Evolutionary conservation across 2,113 vertebrate species (phyloP), one percentile per base, ranked within the genome.

Genomic region (Coregonus clupeaformis): DNA sequence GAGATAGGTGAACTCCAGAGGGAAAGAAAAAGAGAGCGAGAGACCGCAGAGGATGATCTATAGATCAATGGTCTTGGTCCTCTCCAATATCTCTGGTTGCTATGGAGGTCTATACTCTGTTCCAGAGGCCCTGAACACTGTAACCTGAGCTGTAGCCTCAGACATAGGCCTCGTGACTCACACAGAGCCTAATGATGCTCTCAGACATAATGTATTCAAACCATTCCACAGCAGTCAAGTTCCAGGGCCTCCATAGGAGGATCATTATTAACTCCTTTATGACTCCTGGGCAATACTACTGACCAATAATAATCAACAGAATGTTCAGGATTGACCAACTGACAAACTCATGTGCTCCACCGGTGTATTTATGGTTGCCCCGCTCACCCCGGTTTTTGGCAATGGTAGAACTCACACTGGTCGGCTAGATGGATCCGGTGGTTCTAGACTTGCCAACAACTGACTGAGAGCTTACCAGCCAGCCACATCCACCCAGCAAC

Each of bases 361-460:
- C 7, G 22, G 2, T 27, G 42, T 36, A 13, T 57, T 52, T 24
- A 16, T 27, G 49, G 57, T 9, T 6, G 24, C 64, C 27, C 32
- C n/a, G 70, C 85, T 88, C 83, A 72, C 79, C 79, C 84, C 93
- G 84, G 77, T 90, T 70, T 95, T 95, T 95, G 94, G 94, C 94
- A 95, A 95, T 95, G 94, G 94, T 95, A 95, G 94, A 95, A 95
- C 94, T 95, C 94, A 95, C 94, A 95, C 94, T 95, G 94, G 94
- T 94, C 93, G 93, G 89, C 85, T 94, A 93, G 91, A 82, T 84
- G 92, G 93, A 94, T 94, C 94, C 94, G 94, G 94, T 95, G 94
- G 94, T 95, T 95, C 94, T 95, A 95, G 94, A 95, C 94, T 95
- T 95, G 94, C 94, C 94, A 95, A 95, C 94, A 94, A 94, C 76